phyloP scores from a whole-genome alignment of 1,140 invertebrate species.

The Platyscapa corneri region DNA sequence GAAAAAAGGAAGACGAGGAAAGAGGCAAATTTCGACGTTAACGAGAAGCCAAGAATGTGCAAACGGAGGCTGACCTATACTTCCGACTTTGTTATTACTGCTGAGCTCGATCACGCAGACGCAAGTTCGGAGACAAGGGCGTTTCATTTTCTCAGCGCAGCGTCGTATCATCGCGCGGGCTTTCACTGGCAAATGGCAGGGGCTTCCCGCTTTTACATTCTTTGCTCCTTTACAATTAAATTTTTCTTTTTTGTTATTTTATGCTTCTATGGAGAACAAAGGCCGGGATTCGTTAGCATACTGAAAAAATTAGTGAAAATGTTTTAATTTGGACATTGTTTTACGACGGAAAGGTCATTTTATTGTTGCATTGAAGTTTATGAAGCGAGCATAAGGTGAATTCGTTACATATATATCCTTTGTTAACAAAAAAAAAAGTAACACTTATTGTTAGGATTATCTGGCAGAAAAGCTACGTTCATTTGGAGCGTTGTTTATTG shows the following conservation, averaged over 20 bases:
- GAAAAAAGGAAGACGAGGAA: neutral
- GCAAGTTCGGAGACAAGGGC: neutral
- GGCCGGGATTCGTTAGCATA: neutral
- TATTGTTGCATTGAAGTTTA: neutral
- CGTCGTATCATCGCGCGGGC: too few relatives aligned
- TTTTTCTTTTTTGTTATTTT: neutral
- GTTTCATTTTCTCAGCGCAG: neutral
- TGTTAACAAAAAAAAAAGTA: neutral
- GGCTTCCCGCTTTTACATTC: neutral
- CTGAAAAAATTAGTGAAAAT: neutral
- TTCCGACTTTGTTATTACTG: conserved; percentile 10
- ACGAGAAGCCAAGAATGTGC: neutral
- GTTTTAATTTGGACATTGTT: neutral
- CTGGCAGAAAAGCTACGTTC: too few relatives aligned
- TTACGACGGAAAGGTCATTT: neutral
- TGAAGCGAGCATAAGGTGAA: neutral
- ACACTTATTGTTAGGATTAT: neutral
- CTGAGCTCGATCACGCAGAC: neutral
- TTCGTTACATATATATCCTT: neutral
- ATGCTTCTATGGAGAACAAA: neutral
- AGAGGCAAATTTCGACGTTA: neutral
- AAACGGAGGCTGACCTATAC: neutral
- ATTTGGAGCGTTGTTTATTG: too few relatives aligned
- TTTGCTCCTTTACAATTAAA: neutral
- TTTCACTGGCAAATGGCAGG: neutral